Conservation (phyloP, 2,797 vertebrate genomes). For the Pseudotriccus pelzelni region DNA sequence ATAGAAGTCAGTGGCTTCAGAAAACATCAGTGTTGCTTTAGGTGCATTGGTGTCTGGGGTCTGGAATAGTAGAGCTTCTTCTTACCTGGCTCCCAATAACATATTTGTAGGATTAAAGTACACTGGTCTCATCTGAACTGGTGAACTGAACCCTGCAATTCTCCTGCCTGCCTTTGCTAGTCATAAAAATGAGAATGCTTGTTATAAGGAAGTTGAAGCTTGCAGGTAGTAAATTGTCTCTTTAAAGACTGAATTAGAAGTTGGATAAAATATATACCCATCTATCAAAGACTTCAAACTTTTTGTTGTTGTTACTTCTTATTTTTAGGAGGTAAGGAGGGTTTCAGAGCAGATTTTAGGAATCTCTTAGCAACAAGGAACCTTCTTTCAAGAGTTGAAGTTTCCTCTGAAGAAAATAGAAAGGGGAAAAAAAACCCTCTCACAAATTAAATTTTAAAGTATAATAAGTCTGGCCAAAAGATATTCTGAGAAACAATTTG, state of each 20-base stretch:
- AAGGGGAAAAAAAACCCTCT: neutral
- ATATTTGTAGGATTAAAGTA: neutral
- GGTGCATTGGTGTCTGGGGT: rapidly evolving
- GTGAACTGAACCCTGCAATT: neutral
- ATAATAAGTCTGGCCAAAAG: conserved; percentile 31
- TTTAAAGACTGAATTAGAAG: neutral
- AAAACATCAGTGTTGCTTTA: neutral
- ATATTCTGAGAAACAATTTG: conserved; percentile 49
- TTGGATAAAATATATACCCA: neutral
- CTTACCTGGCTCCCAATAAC: neutral
- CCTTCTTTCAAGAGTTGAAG: neutral
- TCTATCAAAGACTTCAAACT: neutral
- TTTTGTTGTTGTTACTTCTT: neutral
- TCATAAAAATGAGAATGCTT: neutral
- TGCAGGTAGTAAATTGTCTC: neutral
- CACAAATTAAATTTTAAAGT: conserved; percentile 56
- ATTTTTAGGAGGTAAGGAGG: neutral
- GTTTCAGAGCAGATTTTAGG: neutral
- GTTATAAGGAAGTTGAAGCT: neutral
- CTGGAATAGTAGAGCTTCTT: neutral
- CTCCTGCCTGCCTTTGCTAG: neutral
- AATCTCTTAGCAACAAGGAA: neutral
- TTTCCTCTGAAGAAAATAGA: neutral
- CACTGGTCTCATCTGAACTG: neutral
- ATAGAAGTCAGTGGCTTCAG: neutral